A percentile compares a stretch with the other conserved stretches of the same genome.
Evolutionary conservation across 2,888 invertebrate species (phyloP).

Genomic region (Euplagia quadripunctaria): DNA sequence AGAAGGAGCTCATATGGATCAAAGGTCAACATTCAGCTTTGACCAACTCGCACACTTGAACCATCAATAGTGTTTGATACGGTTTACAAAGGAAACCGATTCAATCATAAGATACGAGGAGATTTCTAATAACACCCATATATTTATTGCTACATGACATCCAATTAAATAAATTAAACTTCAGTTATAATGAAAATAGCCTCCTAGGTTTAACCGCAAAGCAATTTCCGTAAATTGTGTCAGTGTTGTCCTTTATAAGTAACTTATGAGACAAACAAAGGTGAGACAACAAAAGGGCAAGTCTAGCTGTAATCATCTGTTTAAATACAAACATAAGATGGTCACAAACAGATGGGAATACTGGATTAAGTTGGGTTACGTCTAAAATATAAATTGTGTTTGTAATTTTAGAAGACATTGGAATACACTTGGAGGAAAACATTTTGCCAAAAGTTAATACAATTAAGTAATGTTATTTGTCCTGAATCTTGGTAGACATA

Average conservation of each 20-base stretch:
- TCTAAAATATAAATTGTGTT: constrained; percentile 23
- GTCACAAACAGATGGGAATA: constrained; percentile 10
- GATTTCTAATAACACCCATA: background rate
- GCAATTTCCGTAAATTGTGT: constrained; percentile 49
- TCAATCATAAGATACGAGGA: too few relatives aligned
- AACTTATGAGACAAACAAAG: constrained; percentile 44
- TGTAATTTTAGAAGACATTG: background rate
- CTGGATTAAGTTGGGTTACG: constrained; percentile 21
- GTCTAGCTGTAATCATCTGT: constrained; percentile 23
- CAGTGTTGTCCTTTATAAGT: constrained; percentile 51
- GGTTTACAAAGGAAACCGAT: too few relatives aligned
- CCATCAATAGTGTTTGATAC: too few relatives aligned
- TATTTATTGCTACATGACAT: background rate
- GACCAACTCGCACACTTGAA: too few relatives aligned
- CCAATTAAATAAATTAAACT: background rate
- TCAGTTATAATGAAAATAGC: constrained; percentile 20
- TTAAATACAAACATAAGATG: constrained; percentile 16
- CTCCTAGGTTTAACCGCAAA: constrained; percentile 17
- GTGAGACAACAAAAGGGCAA: constrained; percentile 32
- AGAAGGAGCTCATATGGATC: too few relatives aligned
- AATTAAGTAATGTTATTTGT: too few relatives aligned
- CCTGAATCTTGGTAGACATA: too few relatives aligned
- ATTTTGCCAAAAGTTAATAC: background rate
- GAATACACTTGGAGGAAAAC: background rate
- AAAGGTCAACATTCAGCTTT: too few relatives aligned